Base-by-base conservation (phyloP, 1,140 invertebrate species). In the Danaus plexippus region DNA sequence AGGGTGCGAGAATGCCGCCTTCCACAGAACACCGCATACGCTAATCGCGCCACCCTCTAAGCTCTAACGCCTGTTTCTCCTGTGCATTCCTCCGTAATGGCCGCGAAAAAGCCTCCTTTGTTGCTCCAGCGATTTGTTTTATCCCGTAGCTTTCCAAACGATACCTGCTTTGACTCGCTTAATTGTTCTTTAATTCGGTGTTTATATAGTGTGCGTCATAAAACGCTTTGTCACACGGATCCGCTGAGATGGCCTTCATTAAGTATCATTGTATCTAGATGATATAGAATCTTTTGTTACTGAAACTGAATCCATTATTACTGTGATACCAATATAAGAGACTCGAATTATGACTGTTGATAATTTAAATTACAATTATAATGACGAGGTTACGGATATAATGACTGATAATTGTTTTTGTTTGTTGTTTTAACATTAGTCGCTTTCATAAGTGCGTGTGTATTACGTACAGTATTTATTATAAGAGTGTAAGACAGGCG, bases 41-140 rank as follows among this genome's bases (percentile, higher is more conserved):
- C 79, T 80, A 83, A 78, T 85, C 78, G 76, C 54, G 61, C 66
- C 68, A 57, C 59, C 79, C 83, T 54, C 80, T 77, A 55, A 78
- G 72, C 77, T 70, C 81, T 51, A 85, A 83, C 57, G 82, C 82
- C 80, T 57, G 68, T 84, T 67, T 81, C 67, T 64, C 69, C 71
- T 62, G 72, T 80, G 75, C 77, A 76, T 75, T 73, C 59, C 73
- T 64, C 64, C 61, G 72, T 87, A 87, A 87, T 85, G 77, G 84
- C 75, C 74, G 71, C 80, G 71, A 77, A 74, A 87, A 87, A 85
- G 81, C 84, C 79, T 82, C 84, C 75, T 78, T 87, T 87, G 83
- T 86, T 81, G 69, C 67, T 67, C 63, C 60, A 76, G 66, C 79
- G 74, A 83, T 83, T 83, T 85, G 82, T 85, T 87, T 83, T 80